A percentile compares a stretch with the other conserved stretches of the same genome.
Evolutionary conservation across 2,888 invertebrate genomes (phyloP).

Genomic region (Melieria picta): DNA sequence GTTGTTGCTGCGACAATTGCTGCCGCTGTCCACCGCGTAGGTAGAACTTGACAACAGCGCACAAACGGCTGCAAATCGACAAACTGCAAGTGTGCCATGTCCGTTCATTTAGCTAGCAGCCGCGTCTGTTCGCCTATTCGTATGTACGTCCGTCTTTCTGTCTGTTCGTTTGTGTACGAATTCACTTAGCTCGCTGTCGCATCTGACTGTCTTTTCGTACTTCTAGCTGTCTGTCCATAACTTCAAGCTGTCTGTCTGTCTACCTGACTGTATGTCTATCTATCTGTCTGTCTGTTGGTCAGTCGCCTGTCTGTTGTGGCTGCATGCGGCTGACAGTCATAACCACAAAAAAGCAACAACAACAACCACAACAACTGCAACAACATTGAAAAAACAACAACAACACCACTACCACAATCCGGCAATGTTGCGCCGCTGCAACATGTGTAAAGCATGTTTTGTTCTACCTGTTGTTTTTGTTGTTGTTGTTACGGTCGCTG

Average conservation of each 20-base stretch:
- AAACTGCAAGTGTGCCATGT: not conserved
- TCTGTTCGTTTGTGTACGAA: not conserved
- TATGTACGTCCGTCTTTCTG: constrained; percentile 2
- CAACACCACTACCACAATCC: too few species aligned
- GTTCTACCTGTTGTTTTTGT: too few species aligned
- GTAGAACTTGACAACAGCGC: constrained; percentile 27
- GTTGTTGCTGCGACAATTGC: constrained; percentile 7
- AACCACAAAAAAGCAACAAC: too few species aligned
- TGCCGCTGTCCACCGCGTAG: constrained; percentile 11
- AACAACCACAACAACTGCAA: too few species aligned
- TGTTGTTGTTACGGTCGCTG: too few species aligned
- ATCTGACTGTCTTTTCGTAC: too few species aligned
- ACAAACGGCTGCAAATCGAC: not conserved
- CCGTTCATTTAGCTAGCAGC: too few species aligned
- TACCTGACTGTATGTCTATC: constrained; percentile 2
- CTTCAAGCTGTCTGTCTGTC: not conserved
- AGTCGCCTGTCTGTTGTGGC: not conserved
- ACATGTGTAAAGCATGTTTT: too few species aligned
- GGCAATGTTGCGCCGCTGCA: too few species aligned
- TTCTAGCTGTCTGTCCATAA: too few species aligned
- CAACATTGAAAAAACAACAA: too few species aligned
- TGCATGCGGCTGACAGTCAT: not conserved
- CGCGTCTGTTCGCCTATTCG: constrained; percentile 2
- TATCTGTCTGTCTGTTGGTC: constrained; percentile 8
- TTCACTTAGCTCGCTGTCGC: too few species aligned